A percentile compares a stretch with the other conserved stretches of the same genome.
Conservation (phyloP, 2,888 invertebrate species). For the Aproaerema taeniolella region DNA sequence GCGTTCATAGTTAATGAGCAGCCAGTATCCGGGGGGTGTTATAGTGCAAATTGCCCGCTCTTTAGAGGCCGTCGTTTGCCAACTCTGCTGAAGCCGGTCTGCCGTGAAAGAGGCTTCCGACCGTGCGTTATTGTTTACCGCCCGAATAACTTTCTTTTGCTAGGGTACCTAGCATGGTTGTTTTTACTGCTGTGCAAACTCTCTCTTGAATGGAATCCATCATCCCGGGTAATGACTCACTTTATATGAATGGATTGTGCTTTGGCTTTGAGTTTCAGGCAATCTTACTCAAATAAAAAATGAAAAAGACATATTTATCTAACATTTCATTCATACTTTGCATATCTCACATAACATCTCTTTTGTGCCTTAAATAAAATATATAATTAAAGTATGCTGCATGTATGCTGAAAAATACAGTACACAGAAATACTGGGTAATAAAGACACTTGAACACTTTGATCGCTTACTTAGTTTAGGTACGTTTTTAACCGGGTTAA, state of each 20-base stretch:
- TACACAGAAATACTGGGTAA: no score
- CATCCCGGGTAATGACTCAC: constrained; percentile 34
- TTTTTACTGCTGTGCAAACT: constrained; percentile 37
- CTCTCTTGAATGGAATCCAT: constrained; percentile 37
- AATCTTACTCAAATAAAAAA: no score
- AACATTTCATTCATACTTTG: no score
- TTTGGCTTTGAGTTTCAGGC: no score
- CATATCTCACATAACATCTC: no score
- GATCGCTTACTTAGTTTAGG: no score
- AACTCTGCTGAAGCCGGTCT: constrained; percentile 49
- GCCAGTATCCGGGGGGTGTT: constrained; percentile 67
- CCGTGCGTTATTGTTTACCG: constrained; percentile 67
- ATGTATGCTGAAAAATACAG: no score
- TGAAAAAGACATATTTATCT: no score
- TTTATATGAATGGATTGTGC: constrained; percentile 24
- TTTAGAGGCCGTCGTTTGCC: constrained; percentile 57
- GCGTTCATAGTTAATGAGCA: constrained; percentile 76
- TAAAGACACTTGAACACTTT: no score
- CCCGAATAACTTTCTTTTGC: constrained; percentile 66
- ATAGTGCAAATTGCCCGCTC: constrained; percentile 66
- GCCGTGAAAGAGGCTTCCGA: constrained; percentile 64
- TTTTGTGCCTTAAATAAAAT: no score
- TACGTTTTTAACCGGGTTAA: no score
- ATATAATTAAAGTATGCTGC: no score
- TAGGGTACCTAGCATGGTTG: constrained; percentile 34